Percentiles rank a stretch among this genome's conserved stretches.
phyloP scores from a whole-genome alignment of 2,888 invertebrate species.

The Apantesis nais region DNA sequence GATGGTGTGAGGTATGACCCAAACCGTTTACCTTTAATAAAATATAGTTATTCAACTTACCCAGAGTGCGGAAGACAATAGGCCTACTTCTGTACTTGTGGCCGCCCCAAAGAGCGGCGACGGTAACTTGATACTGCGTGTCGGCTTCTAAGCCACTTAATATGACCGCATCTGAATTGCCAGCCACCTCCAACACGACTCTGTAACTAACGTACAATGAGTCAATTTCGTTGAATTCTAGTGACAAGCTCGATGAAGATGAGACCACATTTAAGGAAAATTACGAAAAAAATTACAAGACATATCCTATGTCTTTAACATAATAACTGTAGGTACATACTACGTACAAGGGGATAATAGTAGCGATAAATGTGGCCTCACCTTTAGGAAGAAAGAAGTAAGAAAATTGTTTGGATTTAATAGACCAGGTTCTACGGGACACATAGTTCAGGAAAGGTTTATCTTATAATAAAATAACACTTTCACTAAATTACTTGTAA shows the following conservation, averaged over 20 bases:
- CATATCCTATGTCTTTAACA: background rate
- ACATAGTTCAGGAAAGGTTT: background rate
- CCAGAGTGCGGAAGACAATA: constrained; percentile 95
- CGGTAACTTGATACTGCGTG: constrained; percentile 95
- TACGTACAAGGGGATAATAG: constrained; percentile 39
- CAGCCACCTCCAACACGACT: constrained; percentile 96
- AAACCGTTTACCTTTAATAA: background rate
- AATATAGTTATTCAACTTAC: constrained; percentile 72
- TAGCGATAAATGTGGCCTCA: constrained; percentile 36
- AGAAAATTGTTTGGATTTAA: constrained; percentile 32
- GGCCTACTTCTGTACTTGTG: constrained; percentile 94
- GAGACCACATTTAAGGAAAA: constrained; percentile 58
- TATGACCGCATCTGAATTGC: constrained; percentile 94
- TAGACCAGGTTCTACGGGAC: constrained; percentile 24
- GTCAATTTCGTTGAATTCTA: constrained; percentile 84
- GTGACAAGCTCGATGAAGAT: constrained; percentile 60
- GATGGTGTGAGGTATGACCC: too few species aligned
- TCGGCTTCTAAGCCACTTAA: constrained; percentile 92
- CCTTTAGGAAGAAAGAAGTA: constrained; percentile 41
- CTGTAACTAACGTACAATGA: constrained; percentile 93
- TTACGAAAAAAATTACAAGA: constrained; percentile 18
- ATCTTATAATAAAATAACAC: background rate
- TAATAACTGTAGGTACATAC: constrained; percentile 20
- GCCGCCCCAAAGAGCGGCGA: constrained; percentile 93
- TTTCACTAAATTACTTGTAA: background rate